Evolutionary conservation across 2,113 vertebrate genomes (phyloP), one percentile per base, ranked within the genome.

Genomic region (Geococcyx californianus): DNA sequence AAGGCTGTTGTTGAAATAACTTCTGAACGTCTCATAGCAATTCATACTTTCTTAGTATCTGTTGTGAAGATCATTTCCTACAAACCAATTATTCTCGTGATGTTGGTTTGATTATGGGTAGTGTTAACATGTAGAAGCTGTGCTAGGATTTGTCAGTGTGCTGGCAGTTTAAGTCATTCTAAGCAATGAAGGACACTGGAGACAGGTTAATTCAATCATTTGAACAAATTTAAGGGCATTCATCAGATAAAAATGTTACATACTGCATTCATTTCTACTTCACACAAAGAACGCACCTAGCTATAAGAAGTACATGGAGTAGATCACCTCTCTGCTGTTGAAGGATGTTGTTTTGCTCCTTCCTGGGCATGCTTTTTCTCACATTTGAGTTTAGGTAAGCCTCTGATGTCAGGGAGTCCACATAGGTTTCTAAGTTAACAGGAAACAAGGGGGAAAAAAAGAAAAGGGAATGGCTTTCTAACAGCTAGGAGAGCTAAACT

Each of bases 191-290:
- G 40, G 56, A 4, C 18, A 29, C 11, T 24, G 21, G 17, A 31
- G 29, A 49, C 7, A 29, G 4, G 5, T 54, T 63, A 19, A 58
- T 54, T 82, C 11, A 67, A 17, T 45, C 5, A 19, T 56, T 49
- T 84, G 10, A 47, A 66, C 2, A 51, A 45, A 8, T 47, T 23
- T 11, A 68, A 79, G 17, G 47, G 7, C 13, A 33, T 51, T 56
- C 0, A 8, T 75, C 21, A 73, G 47, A 45, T 42, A 28, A 31
- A 80, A 66, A 10, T 6, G 0, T 38, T 45, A 36, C 1, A 11
- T 45, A 23, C 7, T 5, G 11, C 21, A 10, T 36, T 52, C 5
- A n/a, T 84, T 81, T 87, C 20, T 67, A 7, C 16, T 4, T 81
- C 34, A 6, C 21, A 45, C 23, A 33, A 44, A 2, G 14, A 26